phyloP scores from a whole-genome alignment of 2,888 invertebrate genomes.

The Cataglyphis cursor region DNA sequence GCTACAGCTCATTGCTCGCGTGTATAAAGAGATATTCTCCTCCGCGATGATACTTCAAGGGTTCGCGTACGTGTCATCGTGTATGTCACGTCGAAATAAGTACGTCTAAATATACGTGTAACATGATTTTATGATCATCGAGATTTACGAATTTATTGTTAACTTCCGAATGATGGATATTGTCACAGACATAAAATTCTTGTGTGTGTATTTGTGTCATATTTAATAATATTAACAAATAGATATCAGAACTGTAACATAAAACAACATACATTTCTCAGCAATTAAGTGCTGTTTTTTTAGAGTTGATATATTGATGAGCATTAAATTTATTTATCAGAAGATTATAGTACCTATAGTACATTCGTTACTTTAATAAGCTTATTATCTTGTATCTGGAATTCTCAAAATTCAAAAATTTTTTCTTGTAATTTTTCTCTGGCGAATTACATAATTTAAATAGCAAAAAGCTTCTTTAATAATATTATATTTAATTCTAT shows the following conservation, averaged over 20 bases:
- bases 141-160: background rate
- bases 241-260: background rate
- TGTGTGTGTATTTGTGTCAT: background rate
- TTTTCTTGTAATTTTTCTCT: background rate
- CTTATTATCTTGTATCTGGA: background rate
- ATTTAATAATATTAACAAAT: background rate
- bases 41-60: background rate
- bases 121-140: background rate
- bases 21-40: conserved; percentile 68
- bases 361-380: background rate
- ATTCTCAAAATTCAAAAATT: background rate
- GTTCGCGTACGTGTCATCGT: background rate
- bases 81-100: background rate
- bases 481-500: too few species aligned
- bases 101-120: background rate
- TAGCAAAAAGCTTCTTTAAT: background rate
- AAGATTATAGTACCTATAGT: background rate
- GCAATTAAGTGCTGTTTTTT: background rate
- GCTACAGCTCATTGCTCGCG: conserved; percentile 73
- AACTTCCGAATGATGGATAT: background rate
- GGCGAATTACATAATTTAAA: background rate
- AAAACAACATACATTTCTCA: background rate
- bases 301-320: background rate
- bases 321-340: background rate
- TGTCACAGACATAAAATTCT: background rate